phyloP scores from a whole-genome alignment of 2,888 invertebrate genomes.

The Eremobia ochroleuca region DNA sequence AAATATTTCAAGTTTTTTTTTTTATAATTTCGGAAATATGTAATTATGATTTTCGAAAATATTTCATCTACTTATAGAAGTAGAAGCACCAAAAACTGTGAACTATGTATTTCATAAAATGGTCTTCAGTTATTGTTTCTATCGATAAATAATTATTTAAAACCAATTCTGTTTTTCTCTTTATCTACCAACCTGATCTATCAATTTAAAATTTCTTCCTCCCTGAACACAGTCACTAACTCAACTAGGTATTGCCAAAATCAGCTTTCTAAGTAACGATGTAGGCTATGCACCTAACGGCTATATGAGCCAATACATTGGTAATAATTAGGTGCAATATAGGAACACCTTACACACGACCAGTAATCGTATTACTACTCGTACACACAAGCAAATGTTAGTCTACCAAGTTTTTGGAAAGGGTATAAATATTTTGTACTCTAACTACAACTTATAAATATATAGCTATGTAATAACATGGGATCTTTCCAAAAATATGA shows the following conservation, averaged over 20 bases:
- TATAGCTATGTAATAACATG: not conserved
- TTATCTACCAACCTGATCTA: not conserved
- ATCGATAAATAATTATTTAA: not conserved
- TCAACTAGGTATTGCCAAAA: conserved; percentile 29
- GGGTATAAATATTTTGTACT: not conserved
- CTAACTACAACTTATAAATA: not conserved
- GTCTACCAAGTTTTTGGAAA: conserved; percentile 2
- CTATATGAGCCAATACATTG: conserved; percentile 30
- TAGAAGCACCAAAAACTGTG: not conserved
- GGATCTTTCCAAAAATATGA: not conserved
- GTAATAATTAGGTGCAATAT: conserved; percentile 44
- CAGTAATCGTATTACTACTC: conserved; percentile 5
- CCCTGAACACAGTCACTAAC: not conserved
- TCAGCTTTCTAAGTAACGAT: conserved; percentile 42
- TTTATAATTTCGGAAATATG: not conserved
- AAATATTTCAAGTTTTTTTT: not conserved
- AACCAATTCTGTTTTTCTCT: too few relatives aligned
- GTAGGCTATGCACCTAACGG: conserved; percentile 26
- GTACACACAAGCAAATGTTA: conserved; percentile 43
- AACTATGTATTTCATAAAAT: not conserved
- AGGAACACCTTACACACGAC: conserved; percentile 19
- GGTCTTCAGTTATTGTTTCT: not conserved
- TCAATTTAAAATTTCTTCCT: not conserved
- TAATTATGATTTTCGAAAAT: not conserved
- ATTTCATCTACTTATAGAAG: not conserved